Conservation (phyloP, 2,888 invertebrate species). For the Myopa tessellatipennis region DNA sequence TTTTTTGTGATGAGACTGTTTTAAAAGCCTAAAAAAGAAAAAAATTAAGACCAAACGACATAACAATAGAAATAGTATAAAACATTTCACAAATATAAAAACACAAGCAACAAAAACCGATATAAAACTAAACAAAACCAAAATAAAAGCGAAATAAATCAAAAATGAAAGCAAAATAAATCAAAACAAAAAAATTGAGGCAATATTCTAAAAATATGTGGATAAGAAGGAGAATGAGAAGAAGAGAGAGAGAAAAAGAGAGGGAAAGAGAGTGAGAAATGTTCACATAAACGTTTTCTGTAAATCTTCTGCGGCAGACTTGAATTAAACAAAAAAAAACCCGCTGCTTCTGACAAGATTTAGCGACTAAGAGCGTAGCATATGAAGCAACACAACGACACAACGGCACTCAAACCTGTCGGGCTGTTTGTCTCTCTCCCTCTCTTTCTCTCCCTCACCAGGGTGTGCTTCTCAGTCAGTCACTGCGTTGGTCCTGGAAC, state of each 20-base stretch:
- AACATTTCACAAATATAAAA: too few relatives aligned
- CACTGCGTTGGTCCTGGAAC: background rate
- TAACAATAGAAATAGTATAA: too few relatives aligned
- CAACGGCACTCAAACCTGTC: background rate
- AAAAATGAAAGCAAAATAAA: background rate
- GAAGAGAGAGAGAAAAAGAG: too few relatives aligned
- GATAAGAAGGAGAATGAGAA: too few relatives aligned
- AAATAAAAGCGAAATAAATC: background rate
- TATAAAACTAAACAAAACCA: background rate
- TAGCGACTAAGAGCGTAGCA: background rate
- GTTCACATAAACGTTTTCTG: constrained; percentile 1
- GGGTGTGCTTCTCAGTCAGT: background rate
- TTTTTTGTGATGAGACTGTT: too few relatives aligned
- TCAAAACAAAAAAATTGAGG: background rate
- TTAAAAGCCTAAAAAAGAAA: too few relatives aligned
- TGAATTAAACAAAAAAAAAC: too few relatives aligned
- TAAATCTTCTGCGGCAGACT: background rate
- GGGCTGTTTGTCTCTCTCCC: background rate
- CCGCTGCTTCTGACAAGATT: constrained; percentile 8
- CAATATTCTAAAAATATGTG: background rate
- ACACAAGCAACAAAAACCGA: too few relatives aligned
- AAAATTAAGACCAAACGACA: too few relatives aligned
- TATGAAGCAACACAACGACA: background rate
- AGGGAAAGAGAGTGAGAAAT: background rate
- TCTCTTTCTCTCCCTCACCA: background rate